Evolutionary conservation across 1,140 invertebrate species (phyloP).

Genomic region (Pomacea maculata): DNA sequence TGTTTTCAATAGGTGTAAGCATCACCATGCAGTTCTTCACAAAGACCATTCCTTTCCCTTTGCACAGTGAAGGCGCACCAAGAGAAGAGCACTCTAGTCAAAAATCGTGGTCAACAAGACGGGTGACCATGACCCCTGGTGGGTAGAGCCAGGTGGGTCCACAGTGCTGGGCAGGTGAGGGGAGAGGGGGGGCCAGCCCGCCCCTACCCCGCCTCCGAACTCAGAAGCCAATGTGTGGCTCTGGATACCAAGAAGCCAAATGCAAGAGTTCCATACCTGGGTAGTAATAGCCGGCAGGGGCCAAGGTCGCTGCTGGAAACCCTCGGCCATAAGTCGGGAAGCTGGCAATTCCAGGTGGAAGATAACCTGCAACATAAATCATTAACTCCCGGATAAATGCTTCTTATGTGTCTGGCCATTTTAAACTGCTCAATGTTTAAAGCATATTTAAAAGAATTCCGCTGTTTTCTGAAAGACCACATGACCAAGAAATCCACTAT

Average conservation of each 20-base stretch:
- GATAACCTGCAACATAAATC: conserved; percentile 22
- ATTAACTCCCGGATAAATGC: no score
- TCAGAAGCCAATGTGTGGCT: conserved; percentile 48
- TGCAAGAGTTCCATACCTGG: conserved; percentile 55
- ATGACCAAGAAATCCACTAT: no score
- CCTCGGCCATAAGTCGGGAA: conserved; percentile 42
- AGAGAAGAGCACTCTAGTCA: not conserved
- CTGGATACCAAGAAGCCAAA: conserved; percentile 53
- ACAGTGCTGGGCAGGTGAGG: no score
- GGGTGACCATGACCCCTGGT: no score
- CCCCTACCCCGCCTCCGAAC: conserved; percentile 9
- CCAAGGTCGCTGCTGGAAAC: conserved; percentile 34
- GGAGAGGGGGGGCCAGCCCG: not conserved
- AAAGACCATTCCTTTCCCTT: not conserved
- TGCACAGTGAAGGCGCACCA: not conserved
- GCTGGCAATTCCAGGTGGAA: conserved; percentile 11
- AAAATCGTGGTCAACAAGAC: not conserved
- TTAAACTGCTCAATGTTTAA: no score
- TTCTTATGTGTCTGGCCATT: no score
- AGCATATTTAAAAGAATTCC: no score
- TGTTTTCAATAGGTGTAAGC: not conserved
- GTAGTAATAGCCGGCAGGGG: conserved; percentile 47
- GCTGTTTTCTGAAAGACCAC: no score
- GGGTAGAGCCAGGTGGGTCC: no score
- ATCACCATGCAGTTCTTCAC: not conserved